Evolutionary conservation across 2,888 invertebrate genomes (phyloP), one percentile per base, ranked within the genome.

Genomic region (Watsonalla binaria): DNA sequence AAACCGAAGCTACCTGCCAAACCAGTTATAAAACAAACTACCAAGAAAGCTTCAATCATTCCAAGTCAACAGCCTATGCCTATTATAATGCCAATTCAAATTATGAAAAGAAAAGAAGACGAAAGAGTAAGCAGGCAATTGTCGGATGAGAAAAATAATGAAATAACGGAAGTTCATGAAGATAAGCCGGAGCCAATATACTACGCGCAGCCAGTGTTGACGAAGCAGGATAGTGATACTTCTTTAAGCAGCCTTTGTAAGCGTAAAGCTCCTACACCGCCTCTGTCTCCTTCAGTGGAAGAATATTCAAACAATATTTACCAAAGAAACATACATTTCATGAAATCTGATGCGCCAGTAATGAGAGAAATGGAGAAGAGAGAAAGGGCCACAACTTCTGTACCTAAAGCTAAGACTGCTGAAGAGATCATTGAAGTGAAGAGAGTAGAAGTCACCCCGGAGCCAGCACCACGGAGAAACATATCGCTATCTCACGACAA

Each of bases 401-500:
- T 68, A 7, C 78, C 78, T 39, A 89, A 84, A 73, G 60, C 72
- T 0, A 84, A 79, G 67, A 65, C 76, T 13, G 62, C 61, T 4
- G 86, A 89, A 59, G 87, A 88, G 50, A 68, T 71, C 46, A 53
- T 72, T n/a, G 87, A 90, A 39, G 59, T 69, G 0, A 85, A 78
- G 58, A 83, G 77, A 62, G 61, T 66, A 35, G 86, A 88, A 6
- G 53, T 59, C 8, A 66, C 91, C 5, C 94, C 94, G 0, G 95
- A 95, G 74, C 93, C 94, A 6, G 92, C 93, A 0, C 94, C 95
- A 0, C 91, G 95, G 50, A 91, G 94, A 65, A 93, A 93, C 54
- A 91, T 96, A 62, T 96, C 96, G 0, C 72, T 95, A 56, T 96
- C 96, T 0, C 95, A 95, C 59, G 96, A 96, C 68, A 95, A 94